These are phyloP conservation scores for Lasioglossum baleicum DNA, from an alignment of 1,140 invertebrate genomes.

Conservation along the genomic window DNA sequence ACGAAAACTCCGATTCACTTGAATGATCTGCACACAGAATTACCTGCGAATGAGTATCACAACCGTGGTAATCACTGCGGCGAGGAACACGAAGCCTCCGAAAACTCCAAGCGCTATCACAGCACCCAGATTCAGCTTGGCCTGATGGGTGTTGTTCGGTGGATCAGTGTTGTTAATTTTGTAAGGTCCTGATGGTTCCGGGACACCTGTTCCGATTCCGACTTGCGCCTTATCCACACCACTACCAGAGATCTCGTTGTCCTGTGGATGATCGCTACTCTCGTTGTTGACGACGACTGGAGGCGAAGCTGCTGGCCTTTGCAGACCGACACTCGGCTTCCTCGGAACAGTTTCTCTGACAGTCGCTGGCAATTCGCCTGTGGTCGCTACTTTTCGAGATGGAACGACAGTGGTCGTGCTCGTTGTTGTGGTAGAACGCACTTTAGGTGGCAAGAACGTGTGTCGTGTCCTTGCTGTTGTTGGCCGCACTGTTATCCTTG, in stretches of 20 bases:
- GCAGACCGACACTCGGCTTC: conserved; percentile 71
- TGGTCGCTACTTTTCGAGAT: conserved; percentile 28
- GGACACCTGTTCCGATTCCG: conserved; percentile 81
- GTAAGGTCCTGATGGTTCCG: conserved; percentile 84
- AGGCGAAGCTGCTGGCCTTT: conserved; percentile 54
- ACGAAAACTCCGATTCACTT: neutral
- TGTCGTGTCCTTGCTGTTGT: conserved; percentile 60
- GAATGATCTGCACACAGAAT: conserved; percentile 60
- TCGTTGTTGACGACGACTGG: conserved; percentile 48
- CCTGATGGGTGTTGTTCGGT: conserved; percentile 81
- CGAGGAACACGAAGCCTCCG: conserved; percentile 93
- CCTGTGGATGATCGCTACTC: conserved; percentile 78
- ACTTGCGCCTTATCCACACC: conserved; percentile 79
- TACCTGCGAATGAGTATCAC: conserved; percentile 94
- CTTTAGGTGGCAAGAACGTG: conserved; percentile 72
- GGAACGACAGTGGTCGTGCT: conserved; percentile 47
- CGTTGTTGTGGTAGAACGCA: conserved; percentile 71
- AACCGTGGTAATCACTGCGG: conserved; percentile 93
- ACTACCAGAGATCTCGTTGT: conserved; percentile 82
- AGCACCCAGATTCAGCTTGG: conserved; percentile 90
- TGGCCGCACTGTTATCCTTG: conserved; percentile 65
- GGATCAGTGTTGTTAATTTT: conserved; percentile 84
- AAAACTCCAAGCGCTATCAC: conserved; percentile 94
- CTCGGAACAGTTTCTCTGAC: conserved; percentile 71
- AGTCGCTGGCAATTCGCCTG: conserved; percentile 70